Evolutionary conservation across 2,888 invertebrate species (phyloP), one percentile per base, ranked within the genome.

Genomic region (Octodonta nipae): DNA sequence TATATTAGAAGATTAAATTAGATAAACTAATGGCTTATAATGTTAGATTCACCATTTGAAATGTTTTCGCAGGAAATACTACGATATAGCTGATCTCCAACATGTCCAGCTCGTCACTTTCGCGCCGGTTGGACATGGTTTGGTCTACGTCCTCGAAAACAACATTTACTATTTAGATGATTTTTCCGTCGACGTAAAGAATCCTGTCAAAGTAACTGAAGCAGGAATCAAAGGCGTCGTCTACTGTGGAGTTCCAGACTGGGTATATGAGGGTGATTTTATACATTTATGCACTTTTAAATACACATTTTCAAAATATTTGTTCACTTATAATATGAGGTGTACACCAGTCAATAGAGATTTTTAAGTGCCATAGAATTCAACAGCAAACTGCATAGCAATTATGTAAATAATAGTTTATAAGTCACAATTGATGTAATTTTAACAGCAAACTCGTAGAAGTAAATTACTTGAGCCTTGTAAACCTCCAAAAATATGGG

Each of bases 241-340:
- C 17, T 88, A 79, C 57, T 82, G 84, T 55, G 89, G 89, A 3
- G 69, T 84, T 12, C 74, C 88, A 5, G 91, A 92, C 58, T 92
- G 92, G 92, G 78, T 91, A 20, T 92, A 92, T 55, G 91, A 91
- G 73, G 84, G 84, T 82, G 56, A 37, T 10, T 27, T 17, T 17
- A 14, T 15, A 10, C 13, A 24, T 16, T 6, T 3, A 5, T 7
- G n/a, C n/a, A n/a, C n/a, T n/a, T n/a, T n/a, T n/a, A n/a, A n/a
- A n/a, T n/a, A n/a, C n/a, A n/a, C n/a, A n/a, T n/a, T n/a, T n/a
- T n/a, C n/a, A n/a, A n/a, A n/a, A n/a, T n/a, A n/a, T n/a, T n/a
- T n/a, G n/a, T n/a, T n/a, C n/a, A n/a, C n/a, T n/a, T n/a, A n/a
- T n/a, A n/a, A n/a, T n/a, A n/a, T n/a, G n/a, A n/a, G n/a, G n/a